Base-by-base conservation (phyloP, 2,113 vertebrate genomes). In the Salminus brasiliensis region DNA sequence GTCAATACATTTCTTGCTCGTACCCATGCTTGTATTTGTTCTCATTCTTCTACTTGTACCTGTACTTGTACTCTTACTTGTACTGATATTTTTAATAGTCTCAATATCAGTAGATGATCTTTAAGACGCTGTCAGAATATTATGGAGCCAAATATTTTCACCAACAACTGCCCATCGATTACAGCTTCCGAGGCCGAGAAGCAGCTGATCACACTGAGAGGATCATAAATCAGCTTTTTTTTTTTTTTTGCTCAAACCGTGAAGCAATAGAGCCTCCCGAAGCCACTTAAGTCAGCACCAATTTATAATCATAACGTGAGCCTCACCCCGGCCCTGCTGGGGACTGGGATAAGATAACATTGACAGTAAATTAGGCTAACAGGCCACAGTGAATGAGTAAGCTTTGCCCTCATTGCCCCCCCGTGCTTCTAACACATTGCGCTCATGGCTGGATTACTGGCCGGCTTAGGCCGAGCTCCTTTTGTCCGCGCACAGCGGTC, bases 401-500 rank as follows among this genome's bases (percentile, higher is more conserved):
- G 85, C 84, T 85, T 76, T 83, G 83, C 88, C 85, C 91, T 87
- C 86, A 87, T 86, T 87, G 85, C 47, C 57, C 55, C 55, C 27
- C 57, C 5, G 57, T 6, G 13, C 57, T 30, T 29, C 57, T 49
- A 18, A 21, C 47, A 21, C 47, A 49, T 21, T 49, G 47, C 47
- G 47, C 47, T 49, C 1, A 12, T 49, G 21, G 15, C 47, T 49
- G 47, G 47, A 49, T 92, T 91, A 90, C 84, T 88, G 86, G 76
- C 79, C 71, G 87, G 85, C 85, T 91, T 90, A 87, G 88, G 90
- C 87, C 88, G 86, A 87, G 89, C 71, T 91, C 83, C 88, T 87
- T 89, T 88, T 91, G 85, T 88, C 86, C 85, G 85, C 73, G 84
- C 88, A 88, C 88, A 88, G 84, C 83, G 82, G 88, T 88, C 84